These are phyloP conservation scores for Koerneria pararmatus DNA, from an alignment of 2,888 invertebrate genomes.

Conservation along the genomic window DNA sequence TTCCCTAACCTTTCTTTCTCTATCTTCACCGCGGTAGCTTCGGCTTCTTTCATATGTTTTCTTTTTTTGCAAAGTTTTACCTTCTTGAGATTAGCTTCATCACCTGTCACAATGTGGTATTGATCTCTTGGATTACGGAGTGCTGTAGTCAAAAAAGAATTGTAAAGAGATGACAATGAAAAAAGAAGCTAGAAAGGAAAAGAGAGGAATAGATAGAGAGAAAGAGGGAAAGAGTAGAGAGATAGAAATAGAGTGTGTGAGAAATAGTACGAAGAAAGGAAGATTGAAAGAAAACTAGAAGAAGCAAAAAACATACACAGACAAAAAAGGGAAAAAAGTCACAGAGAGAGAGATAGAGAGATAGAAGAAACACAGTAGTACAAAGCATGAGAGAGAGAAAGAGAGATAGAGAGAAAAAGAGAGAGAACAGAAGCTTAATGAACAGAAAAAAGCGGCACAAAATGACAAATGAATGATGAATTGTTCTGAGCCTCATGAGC, in stretches of 20 bases:
- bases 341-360: slow-evolving; percentile 3
- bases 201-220: neutral
- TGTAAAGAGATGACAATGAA: neutral
- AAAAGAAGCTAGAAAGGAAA: neutral
- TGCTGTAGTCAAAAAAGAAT: no score
- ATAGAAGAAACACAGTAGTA: no score
- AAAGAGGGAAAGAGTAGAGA: slow-evolving; percentile 1
- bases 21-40: no score
- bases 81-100: no score
- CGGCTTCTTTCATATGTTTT: no score
- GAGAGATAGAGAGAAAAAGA: neutral
- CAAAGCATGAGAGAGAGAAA: neutral
- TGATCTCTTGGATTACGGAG: no score
- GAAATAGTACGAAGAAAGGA: neutral
- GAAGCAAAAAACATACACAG: neutral
- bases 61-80: neutral
- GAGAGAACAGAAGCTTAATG: neutral
- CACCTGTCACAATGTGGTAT: no score
- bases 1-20: no score
- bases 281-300: neutral
- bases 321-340: neutral
- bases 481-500: neutral
- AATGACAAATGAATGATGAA: no score
- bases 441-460: neutral
- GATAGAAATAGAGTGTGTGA: neutral